These are phyloP conservation scores for Dinomys branickii DNA, from an alignment of 2,113 vertebrate genomes.

Conservation along the genomic window DNA sequence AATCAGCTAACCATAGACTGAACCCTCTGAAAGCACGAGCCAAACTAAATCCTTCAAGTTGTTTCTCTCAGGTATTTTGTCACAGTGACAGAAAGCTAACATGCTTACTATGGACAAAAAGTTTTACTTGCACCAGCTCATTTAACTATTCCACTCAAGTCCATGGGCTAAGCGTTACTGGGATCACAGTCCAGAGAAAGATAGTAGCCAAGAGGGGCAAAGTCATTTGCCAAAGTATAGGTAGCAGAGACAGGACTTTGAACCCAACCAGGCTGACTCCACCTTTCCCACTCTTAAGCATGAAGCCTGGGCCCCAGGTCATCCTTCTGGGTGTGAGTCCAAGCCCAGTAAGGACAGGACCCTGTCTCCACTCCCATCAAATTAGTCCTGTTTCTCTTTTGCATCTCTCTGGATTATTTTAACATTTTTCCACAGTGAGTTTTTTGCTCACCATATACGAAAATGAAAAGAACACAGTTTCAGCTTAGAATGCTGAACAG, in stretches of 20 bases:
- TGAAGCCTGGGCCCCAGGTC: background rate
- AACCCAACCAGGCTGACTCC: background rate
- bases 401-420: background rate
- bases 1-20: background rate
- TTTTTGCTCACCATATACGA: background rate
- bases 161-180: background rate
- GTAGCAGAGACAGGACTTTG: background rate
- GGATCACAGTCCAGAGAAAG: background rate
- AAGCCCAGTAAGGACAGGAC: background rate
- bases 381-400: background rate
- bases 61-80: background rate
- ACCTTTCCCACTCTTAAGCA: background rate
- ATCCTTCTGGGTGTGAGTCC: background rate
- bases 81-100: background rate
- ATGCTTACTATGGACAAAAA: background rate
- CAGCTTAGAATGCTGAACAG: background rate
- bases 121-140: background rate
- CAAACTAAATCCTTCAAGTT: background rate
- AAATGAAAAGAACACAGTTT: background rate
- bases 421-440: background rate
- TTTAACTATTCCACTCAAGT: background rate
- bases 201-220: background rate
- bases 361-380: background rate
- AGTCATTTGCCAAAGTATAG: background rate
- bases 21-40: background rate